Evolutionary conservation across 2,797 vertebrate genomes (phyloP).

Genomic region (Ctenochaetus hawaiiensis): DNA sequence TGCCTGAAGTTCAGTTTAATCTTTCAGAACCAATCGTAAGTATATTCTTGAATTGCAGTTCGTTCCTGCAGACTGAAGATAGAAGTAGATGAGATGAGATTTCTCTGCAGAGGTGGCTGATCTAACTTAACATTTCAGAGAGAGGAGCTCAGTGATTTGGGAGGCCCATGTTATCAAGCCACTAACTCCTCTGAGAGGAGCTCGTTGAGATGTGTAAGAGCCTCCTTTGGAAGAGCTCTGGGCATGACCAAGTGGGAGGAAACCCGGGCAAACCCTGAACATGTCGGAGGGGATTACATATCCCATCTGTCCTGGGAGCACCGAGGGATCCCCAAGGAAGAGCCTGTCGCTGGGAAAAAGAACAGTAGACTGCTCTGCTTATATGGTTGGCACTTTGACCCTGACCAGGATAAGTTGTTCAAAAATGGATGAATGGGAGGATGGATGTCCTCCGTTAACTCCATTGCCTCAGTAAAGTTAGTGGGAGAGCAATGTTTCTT

Average conservation of each 20-base stretch:
- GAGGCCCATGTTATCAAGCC: constrained; percentile 19
- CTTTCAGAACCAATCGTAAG: not conserved
- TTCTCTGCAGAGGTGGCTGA: constrained; percentile 3
- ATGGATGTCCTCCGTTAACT: constrained; percentile 36
- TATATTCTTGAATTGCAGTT: not conserved
- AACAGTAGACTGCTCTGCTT: constrained; percentile 19
- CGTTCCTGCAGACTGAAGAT: not conserved
- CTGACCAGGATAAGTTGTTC: constrained; percentile 32
- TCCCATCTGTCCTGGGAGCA: constrained; percentile 51
- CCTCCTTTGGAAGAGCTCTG: constrained; percentile 50
- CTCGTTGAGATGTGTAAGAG: constrained; percentile 43
- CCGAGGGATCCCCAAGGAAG: constrained; percentile 50
- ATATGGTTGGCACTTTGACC: constrained; percentile 39
- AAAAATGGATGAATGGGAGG: constrained; percentile 41
- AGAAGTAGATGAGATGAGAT: constrained; percentile 1
- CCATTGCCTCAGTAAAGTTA: constrained; percentile 14
- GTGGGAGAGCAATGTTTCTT: constrained; percentile 25
- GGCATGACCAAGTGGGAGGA: constrained; percentile 49
- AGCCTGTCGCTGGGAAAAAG: constrained; percentile 42
- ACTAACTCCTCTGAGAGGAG: constrained; percentile 22
- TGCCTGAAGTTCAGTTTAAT: not conserved
- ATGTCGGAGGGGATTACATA: constrained; percentile 48
- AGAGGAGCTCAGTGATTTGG: constrained; percentile 42
- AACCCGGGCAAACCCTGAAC: constrained; percentile 52
- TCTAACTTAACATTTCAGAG: constrained; percentile 33